Conservation (phyloP, 2,113 vertebrate genomes). For the Datnioides undecimradiatus region DNA sequence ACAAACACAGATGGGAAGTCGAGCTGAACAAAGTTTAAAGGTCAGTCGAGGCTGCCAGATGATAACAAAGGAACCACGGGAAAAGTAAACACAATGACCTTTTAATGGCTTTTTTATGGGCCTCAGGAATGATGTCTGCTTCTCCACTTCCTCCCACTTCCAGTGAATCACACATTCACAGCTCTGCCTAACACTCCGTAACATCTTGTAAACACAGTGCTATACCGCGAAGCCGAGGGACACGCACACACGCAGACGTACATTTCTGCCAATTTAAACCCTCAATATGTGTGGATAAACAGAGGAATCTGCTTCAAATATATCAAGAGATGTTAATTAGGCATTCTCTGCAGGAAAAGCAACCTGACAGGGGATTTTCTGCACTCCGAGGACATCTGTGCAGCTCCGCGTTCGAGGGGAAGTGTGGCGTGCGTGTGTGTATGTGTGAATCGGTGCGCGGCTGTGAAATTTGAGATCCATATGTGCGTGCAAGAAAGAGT, state of each 20-base stretch:
- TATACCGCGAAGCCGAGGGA: conserved; percentile 70
- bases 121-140: conserved; percentile 63
- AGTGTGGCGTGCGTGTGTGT: conserved; percentile 1
- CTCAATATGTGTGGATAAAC: conserved; percentile 64
- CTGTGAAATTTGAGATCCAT: conserved; percentile 56
- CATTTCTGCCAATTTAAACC: conserved; percentile 58
- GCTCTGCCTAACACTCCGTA: conserved; percentile 73
- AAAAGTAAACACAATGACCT: conserved; percentile 39
- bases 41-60: background rate
- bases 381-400: conserved; percentile 30
- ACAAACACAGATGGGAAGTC: background rate
- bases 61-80: conserved; percentile 18
- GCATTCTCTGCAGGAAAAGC: conserved; percentile 7
- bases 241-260: conserved; percentile 50
- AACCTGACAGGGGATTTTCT: conserved; percentile 11
- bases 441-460: conserved; percentile 20
- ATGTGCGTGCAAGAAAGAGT: conserved; percentile 31
- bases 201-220: conserved; percentile 73
- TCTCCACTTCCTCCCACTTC: conserved; percentile 63
- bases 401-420: conserved; percentile 3
- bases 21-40: background rate
- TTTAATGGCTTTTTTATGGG: conserved; percentile 51
- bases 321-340: conserved; percentile 36
- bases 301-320: conserved; percentile 43
- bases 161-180: conserved; percentile 78